Conservation (phyloP, 2,797 vertebrate species). For the Labeo calbasu region DNA sequence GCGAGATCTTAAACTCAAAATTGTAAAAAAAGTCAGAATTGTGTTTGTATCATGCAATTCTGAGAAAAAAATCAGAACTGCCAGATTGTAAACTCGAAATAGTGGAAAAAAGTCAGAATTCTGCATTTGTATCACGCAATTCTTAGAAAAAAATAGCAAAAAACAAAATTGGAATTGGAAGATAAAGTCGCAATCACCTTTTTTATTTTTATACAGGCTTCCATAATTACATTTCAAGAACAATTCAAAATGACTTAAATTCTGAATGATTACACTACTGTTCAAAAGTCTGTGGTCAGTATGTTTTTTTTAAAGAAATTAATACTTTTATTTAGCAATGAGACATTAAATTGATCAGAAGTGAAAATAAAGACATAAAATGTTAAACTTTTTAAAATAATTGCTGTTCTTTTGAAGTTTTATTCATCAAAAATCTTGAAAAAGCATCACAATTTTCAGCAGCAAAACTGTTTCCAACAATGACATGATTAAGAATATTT, state of each 20-base stretch:
- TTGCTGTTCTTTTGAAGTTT: neutral
- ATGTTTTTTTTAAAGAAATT: neutral
- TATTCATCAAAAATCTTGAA: neutral
- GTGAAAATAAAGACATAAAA: neutral
- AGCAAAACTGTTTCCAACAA: neutral
- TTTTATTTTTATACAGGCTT: no score
- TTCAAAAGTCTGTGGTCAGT: neutral
- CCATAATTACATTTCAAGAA: neutral
- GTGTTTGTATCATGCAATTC: no score
- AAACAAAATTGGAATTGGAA: no score
- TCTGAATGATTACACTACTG: neutral
- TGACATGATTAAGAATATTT: neutral
- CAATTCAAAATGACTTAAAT: neutral
- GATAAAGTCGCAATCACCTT: no score
- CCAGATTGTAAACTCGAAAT: no score
- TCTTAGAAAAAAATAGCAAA: no score
- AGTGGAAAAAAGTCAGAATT: no score
- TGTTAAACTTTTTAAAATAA: neutral
- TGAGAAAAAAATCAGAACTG: no score
- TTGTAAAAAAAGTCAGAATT: no score
- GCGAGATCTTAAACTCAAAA: no score
- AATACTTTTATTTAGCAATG: neutral
- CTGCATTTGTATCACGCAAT: no score
- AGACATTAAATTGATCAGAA: neutral
- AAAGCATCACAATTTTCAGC: neutral